These are phyloP conservation scores for Agrotis ipsilon DNA, from an alignment of 2,888 invertebrate genomes.

Conservation along the genomic window DNA sequence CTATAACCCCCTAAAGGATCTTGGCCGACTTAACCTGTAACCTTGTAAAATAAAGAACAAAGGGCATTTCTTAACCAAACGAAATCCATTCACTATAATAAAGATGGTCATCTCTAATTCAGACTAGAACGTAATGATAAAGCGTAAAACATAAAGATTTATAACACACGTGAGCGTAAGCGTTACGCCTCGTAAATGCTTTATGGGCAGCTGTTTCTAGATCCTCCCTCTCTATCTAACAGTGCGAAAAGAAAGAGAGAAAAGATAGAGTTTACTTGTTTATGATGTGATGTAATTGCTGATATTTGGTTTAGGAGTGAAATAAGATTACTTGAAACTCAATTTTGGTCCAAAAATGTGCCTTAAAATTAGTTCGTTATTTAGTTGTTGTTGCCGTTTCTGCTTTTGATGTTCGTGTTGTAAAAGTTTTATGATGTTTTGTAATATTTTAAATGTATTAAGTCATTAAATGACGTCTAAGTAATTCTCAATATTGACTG, in stretches of 20 bases:
- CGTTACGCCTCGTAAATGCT: slow-evolving; percentile 59
- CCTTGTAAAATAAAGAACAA: neutral
- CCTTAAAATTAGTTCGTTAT: slow-evolving; percentile 13
- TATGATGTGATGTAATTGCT: slow-evolving; percentile 58
- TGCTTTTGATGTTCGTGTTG: slow-evolving; percentile 5
- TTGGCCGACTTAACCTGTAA: too few species aligned
- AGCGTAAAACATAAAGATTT: slow-evolving; percentile 60
- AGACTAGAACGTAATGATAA: slow-evolving; percentile 58
- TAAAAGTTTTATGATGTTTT: slow-evolving; percentile 5
- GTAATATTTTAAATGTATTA: neutral
- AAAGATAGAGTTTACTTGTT: slow-evolving; percentile 44
- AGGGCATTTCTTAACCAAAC: slow-evolving; percentile 6
- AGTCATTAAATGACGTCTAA: neutral
- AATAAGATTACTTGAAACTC: slow-evolving; percentile 54
- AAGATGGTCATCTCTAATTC: slow-evolving; percentile 43
- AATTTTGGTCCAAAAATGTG: slow-evolving; percentile 36
- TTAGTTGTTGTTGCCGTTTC: neutral
- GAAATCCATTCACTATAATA: slow-evolving; percentile 27
- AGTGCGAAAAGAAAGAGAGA: slow-evolving; percentile 28
- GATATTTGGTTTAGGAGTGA: slow-evolving; percentile 53
- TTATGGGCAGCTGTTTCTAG: slow-evolving; percentile 52
- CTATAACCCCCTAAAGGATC: too few species aligned
- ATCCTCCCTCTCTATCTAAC: slow-evolving; percentile 28
- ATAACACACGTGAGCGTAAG: slow-evolving; percentile 54
- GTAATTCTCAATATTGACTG: neutral